Percentiles rank a stretch among this genome's conserved stretches.
These are phyloP conservation scores for Sminthopsis crassicaudata DNA, from an alignment of 2,113 vertebrate species.

Conservation along the genomic window DNA sequence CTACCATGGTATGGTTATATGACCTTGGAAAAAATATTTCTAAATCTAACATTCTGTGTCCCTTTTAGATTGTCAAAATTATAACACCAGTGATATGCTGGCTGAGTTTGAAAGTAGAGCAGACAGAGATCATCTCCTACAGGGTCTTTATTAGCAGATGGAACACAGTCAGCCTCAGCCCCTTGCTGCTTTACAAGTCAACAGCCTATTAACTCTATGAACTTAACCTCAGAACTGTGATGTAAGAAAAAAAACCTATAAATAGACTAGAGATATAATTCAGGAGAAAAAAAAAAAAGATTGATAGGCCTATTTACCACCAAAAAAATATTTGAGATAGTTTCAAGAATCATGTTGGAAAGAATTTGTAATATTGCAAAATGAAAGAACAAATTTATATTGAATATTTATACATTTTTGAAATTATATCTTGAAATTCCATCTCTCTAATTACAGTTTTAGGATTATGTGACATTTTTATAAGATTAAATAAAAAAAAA, in stretches of 20 bases:
- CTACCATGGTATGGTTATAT: neutral
- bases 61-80: neutral
- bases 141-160: conserved; percentile 1
- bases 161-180: neutral
- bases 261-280: conserved; percentile 5
- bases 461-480: neutral
- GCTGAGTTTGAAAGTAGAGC: neutral
- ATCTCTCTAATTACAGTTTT: conserved; percentile 28
- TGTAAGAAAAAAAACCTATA: conserved; percentile 3
- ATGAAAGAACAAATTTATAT: neutral
- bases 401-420: neutral
- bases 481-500: conserved; percentile 26
- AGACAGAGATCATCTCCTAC: neutral
- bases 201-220: conserved; percentile 14
- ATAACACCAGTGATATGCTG: neutral
- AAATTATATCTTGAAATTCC: neutral
- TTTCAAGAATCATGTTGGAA: neutral
- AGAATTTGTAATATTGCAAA: neutral
- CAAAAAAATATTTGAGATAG: neutral
- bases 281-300: neutral
- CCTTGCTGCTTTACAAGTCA: neutral
- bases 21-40: neutral
- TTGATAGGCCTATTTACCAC: neutral
- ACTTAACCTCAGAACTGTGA: conserved; percentile 10
- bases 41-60: neutral